Evolutionary conservation across 1,140 invertebrate genomes (phyloP).

Genomic region (Vanessa atalanta): DNA sequence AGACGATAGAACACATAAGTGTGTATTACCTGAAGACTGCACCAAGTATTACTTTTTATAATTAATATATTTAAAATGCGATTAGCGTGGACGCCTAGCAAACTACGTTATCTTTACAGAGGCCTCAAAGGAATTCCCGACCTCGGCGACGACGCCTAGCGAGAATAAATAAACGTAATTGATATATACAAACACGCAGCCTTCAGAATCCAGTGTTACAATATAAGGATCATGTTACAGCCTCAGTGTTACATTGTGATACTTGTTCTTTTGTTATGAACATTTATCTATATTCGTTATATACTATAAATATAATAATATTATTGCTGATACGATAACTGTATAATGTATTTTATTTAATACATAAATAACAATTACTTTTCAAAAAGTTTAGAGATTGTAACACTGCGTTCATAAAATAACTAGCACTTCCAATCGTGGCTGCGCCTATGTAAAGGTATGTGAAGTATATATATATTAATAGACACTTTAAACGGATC

Average conservation of each 20-base stretch:
- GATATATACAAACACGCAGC: slow-evolving; percentile 25
- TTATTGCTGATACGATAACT: too few species aligned
- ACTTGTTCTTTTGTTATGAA: slow-evolving; percentile 3
- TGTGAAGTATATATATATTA: too few species aligned
- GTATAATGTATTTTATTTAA: too few species aligned
- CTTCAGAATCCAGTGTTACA: slow-evolving; percentile 22
- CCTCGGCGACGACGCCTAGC: slow-evolving; percentile 56
- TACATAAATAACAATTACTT: too few species aligned
- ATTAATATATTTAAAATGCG: background rate
- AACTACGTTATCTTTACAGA: slow-evolving; percentile 48
- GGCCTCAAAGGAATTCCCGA: slow-evolving; percentile 75
- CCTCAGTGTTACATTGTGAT: slow-evolving; percentile 1
- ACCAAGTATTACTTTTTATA: slow-evolving; percentile 54
- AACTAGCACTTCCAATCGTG: too few species aligned
- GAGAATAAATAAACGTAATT: slow-evolving; percentile 28
- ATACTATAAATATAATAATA: too few species aligned
- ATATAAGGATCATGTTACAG: background rate
- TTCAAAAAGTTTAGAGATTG: too few species aligned
- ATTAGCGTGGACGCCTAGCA: background rate
- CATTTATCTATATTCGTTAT: too few species aligned
- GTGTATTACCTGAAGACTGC: slow-evolving; percentile 66
- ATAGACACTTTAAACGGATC: too few species aligned
- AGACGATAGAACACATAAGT: slow-evolving; percentile 74
- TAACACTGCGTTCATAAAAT: too few species aligned
- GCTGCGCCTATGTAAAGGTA: too few species aligned